Evolutionary conservation across 2,888 invertebrate species (phyloP).

Genomic region (Tetramorium bicarinatum): DNA sequence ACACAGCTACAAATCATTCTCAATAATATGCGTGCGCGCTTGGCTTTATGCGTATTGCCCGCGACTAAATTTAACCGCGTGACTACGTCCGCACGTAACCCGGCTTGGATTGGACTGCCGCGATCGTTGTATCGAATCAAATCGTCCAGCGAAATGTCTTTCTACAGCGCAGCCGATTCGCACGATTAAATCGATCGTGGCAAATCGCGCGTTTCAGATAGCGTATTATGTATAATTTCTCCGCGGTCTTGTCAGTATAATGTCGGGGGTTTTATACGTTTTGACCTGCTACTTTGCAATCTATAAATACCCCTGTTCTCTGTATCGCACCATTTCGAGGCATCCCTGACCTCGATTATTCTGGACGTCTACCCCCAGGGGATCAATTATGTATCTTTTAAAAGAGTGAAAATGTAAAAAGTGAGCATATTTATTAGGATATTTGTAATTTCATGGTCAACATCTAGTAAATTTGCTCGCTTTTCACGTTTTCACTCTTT

Average conservation of each 20-base stretch:
- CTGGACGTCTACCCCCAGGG: background rate
- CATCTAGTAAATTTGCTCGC: no score
- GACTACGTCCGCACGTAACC: slow-evolving; percentile 62
- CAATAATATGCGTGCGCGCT: slow-evolving; percentile 69
- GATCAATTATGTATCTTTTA: no score
- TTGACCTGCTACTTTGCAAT: background rate
- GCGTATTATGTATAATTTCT: slow-evolving; percentile 22
- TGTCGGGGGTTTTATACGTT: background rate
- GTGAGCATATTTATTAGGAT: no score
- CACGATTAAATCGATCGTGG: slow-evolving; percentile 40
- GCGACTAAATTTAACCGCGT: slow-evolving; percentile 75
- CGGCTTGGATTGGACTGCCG: slow-evolving; percentile 12
- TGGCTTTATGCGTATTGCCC: slow-evolving; percentile 65
- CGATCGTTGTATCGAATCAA: slow-evolving; percentile 16
- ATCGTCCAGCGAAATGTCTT: slow-evolving; percentile 26
- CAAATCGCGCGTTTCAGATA: slow-evolving; percentile 1
- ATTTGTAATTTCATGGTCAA: no score
- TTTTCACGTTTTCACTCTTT: no score
- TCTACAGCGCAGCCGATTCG: slow-evolving; percentile 18
- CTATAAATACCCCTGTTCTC: slow-evolving; percentile 9
- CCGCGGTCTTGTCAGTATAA: background rate
- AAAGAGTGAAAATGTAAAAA: no score
- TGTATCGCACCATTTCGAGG: background rate
- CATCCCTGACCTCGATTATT: slow-evolving; percentile 18
- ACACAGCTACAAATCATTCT: slow-evolving; percentile 75